Percentiles rank a stretch among this genome's conserved stretches.
phyloP scores from a whole-genome alignment of 2,888 invertebrate genomes.

The Steromphala cineraria region DNA sequence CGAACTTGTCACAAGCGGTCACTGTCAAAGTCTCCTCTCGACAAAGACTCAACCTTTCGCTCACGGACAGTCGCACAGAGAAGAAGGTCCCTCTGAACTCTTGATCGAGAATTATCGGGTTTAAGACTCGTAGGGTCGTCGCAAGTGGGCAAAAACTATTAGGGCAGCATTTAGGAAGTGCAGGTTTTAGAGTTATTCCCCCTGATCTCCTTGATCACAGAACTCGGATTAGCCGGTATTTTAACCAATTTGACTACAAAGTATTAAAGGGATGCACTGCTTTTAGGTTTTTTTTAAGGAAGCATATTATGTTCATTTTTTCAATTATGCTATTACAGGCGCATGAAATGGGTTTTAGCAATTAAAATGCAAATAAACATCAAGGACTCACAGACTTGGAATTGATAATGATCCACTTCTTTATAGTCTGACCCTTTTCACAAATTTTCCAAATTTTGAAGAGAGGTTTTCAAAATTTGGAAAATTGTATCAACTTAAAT shows the following conservation, averaged over 20 bases:
- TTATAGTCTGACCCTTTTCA: too few species aligned
- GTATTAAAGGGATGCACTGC: not conserved
- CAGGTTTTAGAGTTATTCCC: not conserved
- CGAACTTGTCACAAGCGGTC: slow-evolving; percentile 1
- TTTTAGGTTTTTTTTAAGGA: not conserved
- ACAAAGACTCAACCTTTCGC: not conserved
- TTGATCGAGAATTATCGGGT: not conserved
- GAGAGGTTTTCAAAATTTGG: too few species aligned
- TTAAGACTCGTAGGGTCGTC: not conserved
- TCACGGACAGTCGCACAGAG: not conserved
- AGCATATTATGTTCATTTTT: not conserved
- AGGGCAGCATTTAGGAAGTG: not conserved
- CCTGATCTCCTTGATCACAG: not conserved
- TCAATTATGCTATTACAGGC: not conserved
- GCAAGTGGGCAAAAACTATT: not conserved
- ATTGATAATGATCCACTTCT: too few species aligned
- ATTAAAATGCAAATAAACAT: too few species aligned
- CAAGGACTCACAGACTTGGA: too few species aligned
- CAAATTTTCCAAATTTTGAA: too few species aligned
- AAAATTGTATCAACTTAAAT: too few species aligned
- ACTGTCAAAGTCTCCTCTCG: not conserved
- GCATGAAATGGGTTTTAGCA: too few species aligned
- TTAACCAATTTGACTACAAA: not conserved
- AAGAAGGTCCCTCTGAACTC: too few species aligned
- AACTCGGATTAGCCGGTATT: not conserved